A percentile compares a stretch with the other conserved stretches of the same genome.
phyloP scores from a whole-genome alignment of 2,113 vertebrate species.

The Drymodes brunneopygia region DNA sequence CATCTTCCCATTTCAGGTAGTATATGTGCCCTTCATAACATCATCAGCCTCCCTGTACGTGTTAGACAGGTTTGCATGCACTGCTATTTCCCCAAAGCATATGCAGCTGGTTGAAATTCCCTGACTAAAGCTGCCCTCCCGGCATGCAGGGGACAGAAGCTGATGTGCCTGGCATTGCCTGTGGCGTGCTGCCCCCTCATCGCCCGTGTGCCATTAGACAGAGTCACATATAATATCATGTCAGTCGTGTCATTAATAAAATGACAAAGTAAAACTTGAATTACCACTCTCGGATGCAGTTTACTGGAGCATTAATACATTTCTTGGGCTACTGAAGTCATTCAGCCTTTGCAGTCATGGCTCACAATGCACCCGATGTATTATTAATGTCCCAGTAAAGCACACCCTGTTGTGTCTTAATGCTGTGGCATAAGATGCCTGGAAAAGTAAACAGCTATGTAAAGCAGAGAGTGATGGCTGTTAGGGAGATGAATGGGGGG shows the following conservation, averaged over 20 bases:
- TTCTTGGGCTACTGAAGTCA: slow-evolving; percentile 66
- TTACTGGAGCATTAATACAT: slow-evolving; percentile 63
- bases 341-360: slow-evolving; percentile 67
- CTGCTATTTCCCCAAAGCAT: not conserved
- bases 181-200: not conserved
- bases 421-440: slow-evolving; percentile 47
- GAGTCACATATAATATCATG: not conserved
- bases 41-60: not conserved
- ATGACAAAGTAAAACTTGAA: slow-evolving; percentile 68
- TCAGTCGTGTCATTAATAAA: slow-evolving; percentile 66
- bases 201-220: not conserved
- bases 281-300: slow-evolving; percentile 61
- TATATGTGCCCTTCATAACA: not conserved
- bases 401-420: slow-evolving; percentile 70
- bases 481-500: slow-evolving; percentile 47
- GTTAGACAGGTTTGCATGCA: not conserved
- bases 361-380: slow-evolving; percentile 63
- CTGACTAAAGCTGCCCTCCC: not conserved
- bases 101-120: not conserved
- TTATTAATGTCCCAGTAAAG: slow-evolving; percentile 71
- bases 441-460: slow-evolving; percentile 65
- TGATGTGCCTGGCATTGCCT: not conserved
- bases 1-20: not conserved
- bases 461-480: slow-evolving; percentile 41
- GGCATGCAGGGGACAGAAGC: not conserved